Conservation (phyloP, 2,113 vertebrate genomes). For the Hyaena hyaena region DNA sequence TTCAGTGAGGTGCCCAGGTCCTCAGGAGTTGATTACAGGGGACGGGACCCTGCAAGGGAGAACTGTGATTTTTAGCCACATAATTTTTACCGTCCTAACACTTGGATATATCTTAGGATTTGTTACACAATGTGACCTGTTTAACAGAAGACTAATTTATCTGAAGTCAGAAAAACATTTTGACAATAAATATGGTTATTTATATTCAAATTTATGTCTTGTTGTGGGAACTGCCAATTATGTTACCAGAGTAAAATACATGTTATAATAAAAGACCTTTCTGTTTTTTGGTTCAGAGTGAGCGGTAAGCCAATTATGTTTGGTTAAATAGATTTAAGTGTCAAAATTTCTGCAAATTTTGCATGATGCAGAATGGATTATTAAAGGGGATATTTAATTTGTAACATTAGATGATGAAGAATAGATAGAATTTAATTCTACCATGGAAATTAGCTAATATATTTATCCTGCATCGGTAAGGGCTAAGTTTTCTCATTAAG, state of each 20-base stretch:
- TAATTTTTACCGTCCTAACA: not conserved
- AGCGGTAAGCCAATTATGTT: constrained; percentile 25
- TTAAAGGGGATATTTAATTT: not conserved
- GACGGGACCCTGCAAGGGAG: not conserved
- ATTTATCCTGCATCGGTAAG: not conserved
- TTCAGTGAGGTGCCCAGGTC: not conserved
- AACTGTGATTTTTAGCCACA: not conserved
- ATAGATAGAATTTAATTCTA: not conserved
- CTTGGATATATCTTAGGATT: not conserved
- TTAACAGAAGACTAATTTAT: constrained; percentile 18
- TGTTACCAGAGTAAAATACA: constrained; percentile 28
- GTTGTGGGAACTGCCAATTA: constrained; percentile 51
- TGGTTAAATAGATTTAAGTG: not conserved
- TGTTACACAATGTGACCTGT: not conserved
- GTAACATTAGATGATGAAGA: not conserved
- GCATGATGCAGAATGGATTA: not conserved
- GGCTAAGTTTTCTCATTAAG: not conserved
- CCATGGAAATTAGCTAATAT: not conserved
- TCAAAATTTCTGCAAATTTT: constrained; percentile 3
- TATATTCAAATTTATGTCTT: constrained; percentile 59
- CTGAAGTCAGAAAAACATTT: constrained; percentile 55
- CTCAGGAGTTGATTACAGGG: not conserved
- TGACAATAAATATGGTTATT: constrained; percentile 47
- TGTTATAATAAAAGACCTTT: not conserved
- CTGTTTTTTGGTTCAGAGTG: not conserved